Percentiles rank a stretch among this genome's conserved stretches.
These are phyloP conservation scores for Hyles vespertilio DNA, from an alignment of 1,140 invertebrate species.

Conservation along the genomic window DNA sequence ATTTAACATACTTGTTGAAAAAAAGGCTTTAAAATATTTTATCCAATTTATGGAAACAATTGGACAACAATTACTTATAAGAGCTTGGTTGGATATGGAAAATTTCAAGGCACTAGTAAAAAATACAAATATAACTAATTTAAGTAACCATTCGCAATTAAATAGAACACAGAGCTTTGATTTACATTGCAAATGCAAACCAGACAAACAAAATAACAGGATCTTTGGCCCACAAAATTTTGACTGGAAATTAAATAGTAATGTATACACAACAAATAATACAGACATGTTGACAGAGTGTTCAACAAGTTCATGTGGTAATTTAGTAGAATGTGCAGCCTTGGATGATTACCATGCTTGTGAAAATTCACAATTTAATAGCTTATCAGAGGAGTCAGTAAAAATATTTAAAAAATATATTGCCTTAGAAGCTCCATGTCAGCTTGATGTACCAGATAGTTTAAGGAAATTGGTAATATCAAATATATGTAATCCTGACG, in stretches of 20 bases:
- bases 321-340: constrained; percentile 36
- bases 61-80: constrained; percentile 52
- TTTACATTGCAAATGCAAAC: constrained; percentile 36
- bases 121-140: constrained; percentile 27
- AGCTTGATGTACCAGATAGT: constrained; percentile 63
- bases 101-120: constrained; percentile 48
- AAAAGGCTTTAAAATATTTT: constrained; percentile 64
- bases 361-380: not conserved
- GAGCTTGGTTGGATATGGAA: constrained; percentile 69
- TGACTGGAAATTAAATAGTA: constrained; percentile 21
- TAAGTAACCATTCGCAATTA: constrained; percentile 39
- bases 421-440: constrained; percentile 68
- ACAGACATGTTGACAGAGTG: constrained; percentile 30
- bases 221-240: constrained; percentile 26
- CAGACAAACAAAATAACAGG: constrained; percentile 29
- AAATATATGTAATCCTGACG: constrained; percentile 71
- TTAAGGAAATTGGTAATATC: constrained; percentile 67
- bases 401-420: constrained; percentile 72
- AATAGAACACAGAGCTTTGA: constrained; percentile 58
- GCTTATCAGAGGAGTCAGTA: constrained; percentile 55
- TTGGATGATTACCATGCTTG: not conserved
- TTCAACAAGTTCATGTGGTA: constrained; percentile 47
- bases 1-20: constrained; percentile 58
- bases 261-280: constrained; percentile 29
- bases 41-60: constrained; percentile 65